Evolutionary conservation across 2,888 invertebrate species (phyloP).

Genomic region (Ormyrus nitidulus): DNA sequence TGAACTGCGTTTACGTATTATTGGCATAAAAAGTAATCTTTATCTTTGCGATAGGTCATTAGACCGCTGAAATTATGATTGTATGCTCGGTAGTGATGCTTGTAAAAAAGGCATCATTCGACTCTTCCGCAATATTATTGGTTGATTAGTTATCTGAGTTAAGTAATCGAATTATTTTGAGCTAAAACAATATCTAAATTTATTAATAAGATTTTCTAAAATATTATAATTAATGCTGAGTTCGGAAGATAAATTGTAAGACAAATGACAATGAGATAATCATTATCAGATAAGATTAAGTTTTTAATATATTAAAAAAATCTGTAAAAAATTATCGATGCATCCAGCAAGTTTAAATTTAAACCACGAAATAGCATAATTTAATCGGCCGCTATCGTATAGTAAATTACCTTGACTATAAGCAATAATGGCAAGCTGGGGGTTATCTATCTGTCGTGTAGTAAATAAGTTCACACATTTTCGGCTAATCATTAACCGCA

Average conservation of each 20-base stretch:
- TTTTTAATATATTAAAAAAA: neutral
- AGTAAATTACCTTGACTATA: slow-evolving; percentile 17
- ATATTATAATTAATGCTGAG: too few species aligned
- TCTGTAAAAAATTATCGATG: neutral
- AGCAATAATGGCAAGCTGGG: slow-evolving; percentile 62
- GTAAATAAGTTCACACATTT: slow-evolving; percentile 71
- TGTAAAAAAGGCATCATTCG: slow-evolving; percentile 63
- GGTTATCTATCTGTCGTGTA: slow-evolving; percentile 71
- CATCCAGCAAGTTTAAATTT: slow-evolving; percentile 47
- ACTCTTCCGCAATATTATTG: slow-evolving; percentile 53
- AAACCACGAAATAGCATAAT: neutral
- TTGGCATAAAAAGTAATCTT: slow-evolving; percentile 63
- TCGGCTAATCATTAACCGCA: slow-evolving; percentile 67
- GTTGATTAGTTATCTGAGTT: slow-evolving; percentile 7
- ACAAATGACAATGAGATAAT: too few species aligned
- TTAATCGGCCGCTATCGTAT: neutral
- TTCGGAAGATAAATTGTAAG: too few species aligned
- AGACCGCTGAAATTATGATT: slow-evolving; percentile 49
- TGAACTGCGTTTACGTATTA: slow-evolving; percentile 26
- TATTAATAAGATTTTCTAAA: too few species aligned
- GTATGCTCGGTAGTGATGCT: slow-evolving; percentile 57
- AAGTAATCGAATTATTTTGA: too few species aligned
- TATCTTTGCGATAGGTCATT: slow-evolving; percentile 62
- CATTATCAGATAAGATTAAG: too few species aligned
- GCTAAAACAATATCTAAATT: too few species aligned